phyloP scores from a whole-genome alignment of 1,140 invertebrate species.

The Pogonognathellus flavescens region DNA sequence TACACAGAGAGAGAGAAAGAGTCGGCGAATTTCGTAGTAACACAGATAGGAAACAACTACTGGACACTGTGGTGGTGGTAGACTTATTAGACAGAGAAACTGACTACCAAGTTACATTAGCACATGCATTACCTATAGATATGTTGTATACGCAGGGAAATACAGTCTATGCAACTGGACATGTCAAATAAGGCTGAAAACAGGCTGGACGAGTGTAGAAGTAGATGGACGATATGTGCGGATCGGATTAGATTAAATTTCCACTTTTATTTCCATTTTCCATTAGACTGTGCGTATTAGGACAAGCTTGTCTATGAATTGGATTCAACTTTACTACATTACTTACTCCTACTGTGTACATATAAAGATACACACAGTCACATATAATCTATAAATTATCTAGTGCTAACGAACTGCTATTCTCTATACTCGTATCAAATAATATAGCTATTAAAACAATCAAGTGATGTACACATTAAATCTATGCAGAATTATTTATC shows the following conservation, averaged over 20 bases:
- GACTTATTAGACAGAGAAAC: too few relatives aligned
- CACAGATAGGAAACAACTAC: too few relatives aligned
- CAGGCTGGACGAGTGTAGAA: constrained; percentile 22
- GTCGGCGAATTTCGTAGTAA: too few relatives aligned
- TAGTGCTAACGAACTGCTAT: background rate
- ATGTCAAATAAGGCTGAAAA: background rate
- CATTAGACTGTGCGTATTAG: constrained; percentile 16
- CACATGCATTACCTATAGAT: background rate
- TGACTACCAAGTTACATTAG: too few relatives aligned
- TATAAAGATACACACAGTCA: background rate
- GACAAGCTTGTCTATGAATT: background rate
- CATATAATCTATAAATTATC: background rate
- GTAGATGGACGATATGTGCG: constrained; percentile 20
- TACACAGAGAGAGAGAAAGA: too few relatives aligned
- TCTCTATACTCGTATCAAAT: background rate
- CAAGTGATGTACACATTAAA: too few relatives aligned
- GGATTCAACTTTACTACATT: background rate
- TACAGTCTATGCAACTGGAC: background rate
- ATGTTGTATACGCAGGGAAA: background rate
- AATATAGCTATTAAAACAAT: too few relatives aligned
- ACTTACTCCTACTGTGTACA: background rate
- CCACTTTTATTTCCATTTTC: constrained; percentile 31
- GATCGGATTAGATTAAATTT: constrained; percentile 45
- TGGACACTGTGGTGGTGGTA: too few relatives aligned
- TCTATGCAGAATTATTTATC: too few relatives aligned